Base-by-base conservation (phyloP, 2,888 invertebrate species). In the Oxyteleia sp. region DNA sequence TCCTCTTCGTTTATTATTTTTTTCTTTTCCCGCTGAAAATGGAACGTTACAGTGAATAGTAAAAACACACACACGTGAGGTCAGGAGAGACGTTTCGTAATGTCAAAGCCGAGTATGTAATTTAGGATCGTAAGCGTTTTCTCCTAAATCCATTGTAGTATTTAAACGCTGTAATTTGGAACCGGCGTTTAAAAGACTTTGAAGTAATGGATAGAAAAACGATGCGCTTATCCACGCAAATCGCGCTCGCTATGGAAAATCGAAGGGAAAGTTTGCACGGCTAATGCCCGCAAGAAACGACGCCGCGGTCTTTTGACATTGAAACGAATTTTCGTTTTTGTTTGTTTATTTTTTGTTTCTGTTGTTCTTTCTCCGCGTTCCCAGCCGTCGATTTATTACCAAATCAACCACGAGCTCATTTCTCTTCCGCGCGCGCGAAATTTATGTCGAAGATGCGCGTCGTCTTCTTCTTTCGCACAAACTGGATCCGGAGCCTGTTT, bases 401-500 rank as follows among this genome's bases (percentile, higher is more conserved):
- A 75, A 69, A 76, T 82, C 76, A 76, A 59, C 32, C 29, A 47
- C 20, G 16, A n/a, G 51, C 49, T 66, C 41, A 43, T 75, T 75
- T 45, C 47, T 69, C 53, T 75, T 75, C 75, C n/a, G n/a, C 47
- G 66, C 38, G 45, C 45, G 13, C 43, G 45, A 72, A 76, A 78
- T 78, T 71, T 78, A 82, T 66, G 57, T 72, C 45, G 47, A 59
- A 53, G 63, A 71, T 69, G 16, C 64, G 23, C 49, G 29, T 32
- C 63, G 61, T 79, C 79, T 66, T 57, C 78, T 64, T 59, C 78
- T 74, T 74, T 72, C 79, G 82, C 85, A 85, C 78, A 86, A 90
- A 89, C 87, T 88, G 89, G 90, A 88, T 89, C 86, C 86, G 89
- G 91, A 93, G 92, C 93, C 93, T 89, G 93, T 93, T 93, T 93